Evolutionary conservation across 2,797 vertebrate species (phyloP).

Genomic region (Dendrocincla fuliginosa): DNA sequence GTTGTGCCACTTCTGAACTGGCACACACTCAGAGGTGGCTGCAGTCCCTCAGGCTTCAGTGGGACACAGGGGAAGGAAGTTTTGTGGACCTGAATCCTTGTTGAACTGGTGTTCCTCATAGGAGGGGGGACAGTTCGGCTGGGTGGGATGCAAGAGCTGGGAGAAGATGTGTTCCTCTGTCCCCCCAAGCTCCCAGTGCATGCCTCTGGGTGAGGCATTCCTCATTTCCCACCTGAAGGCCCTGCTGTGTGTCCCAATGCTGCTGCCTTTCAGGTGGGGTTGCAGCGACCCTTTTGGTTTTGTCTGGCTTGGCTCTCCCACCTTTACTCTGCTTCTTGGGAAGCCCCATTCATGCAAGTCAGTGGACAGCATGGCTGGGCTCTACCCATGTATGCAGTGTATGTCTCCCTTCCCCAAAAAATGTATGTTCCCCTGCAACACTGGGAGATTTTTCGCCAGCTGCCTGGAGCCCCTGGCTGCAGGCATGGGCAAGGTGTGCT

Average conservation of each 20-base stretch:
- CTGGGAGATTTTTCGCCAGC: not conserved
- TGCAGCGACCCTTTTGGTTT: not conserved
- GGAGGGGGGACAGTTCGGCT: not conserved
- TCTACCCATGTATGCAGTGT: fast-evolving
- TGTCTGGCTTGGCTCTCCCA: not conserved
- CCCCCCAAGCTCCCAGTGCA: not conserved
- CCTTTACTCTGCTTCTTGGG: not conserved
- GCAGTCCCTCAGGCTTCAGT: not conserved
- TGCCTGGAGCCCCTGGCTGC: not conserved
- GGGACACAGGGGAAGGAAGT: not conserved
- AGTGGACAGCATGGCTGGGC: not conserved
- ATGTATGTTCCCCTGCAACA: not conserved
- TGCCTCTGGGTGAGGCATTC: not conserved
- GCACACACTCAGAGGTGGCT: not conserved
- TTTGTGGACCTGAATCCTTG: not conserved
- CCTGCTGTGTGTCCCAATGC: fast-evolving
- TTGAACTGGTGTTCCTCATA: fast-evolving
- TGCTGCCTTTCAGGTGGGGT: not conserved
- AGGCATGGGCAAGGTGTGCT: not conserved
- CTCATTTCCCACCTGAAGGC: fast-evolving
- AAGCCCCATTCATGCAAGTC: fast-evolving
- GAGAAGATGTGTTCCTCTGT: not conserved
- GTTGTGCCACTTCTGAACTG: not conserved
- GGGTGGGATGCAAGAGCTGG: not conserved
- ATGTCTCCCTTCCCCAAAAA: not conserved